Evolutionary conservation across 1,140 invertebrate species (phyloP).

Genomic region (Ceratosolen fusciceps): DNA sequence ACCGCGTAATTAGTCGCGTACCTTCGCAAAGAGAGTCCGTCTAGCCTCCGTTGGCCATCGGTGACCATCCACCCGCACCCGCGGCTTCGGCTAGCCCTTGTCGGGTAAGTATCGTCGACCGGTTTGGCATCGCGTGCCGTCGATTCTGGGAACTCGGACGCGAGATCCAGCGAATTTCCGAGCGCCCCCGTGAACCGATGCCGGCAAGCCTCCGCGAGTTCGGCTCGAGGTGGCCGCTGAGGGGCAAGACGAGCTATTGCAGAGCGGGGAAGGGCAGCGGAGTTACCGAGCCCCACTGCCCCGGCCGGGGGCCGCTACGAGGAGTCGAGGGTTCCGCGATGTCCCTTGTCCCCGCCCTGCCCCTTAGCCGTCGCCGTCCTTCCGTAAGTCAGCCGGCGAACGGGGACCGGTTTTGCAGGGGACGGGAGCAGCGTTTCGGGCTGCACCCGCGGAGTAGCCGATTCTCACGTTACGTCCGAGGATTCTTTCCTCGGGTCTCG

Average conservation of each 20-base stretch:
- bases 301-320: too few relatives aligned
- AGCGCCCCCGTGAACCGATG: not conserved
- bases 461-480: constrained; percentile 34
- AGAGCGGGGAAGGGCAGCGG: too few relatives aligned
- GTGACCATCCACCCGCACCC: not conserved
- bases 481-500: not conserved
- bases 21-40: not conserved
- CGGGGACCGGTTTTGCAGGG: constrained; percentile 28
- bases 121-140: constrained; percentile 45
- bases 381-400: constrained; percentile 16
- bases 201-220: too few relatives aligned
- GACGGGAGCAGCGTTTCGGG: constrained; percentile 23
- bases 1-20: not conserved
- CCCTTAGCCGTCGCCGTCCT: constrained; percentile 31
- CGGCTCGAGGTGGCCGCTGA: too few relatives aligned
- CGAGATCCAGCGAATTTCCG: constrained; percentile 30
- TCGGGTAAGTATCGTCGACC: constrained; percentile 36
- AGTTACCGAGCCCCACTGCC: too few relatives aligned
- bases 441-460: not conserved
- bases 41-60: not conserved
- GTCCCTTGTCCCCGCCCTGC: not conserved
- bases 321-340: too few relatives aligned
- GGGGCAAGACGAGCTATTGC: too few relatives aligned
- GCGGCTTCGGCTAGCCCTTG: not conserved
- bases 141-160: constrained; percentile 43